Base-by-base conservation (phyloP, 2,797 vertebrate species). In the Anguilla anguilla region DNA sequence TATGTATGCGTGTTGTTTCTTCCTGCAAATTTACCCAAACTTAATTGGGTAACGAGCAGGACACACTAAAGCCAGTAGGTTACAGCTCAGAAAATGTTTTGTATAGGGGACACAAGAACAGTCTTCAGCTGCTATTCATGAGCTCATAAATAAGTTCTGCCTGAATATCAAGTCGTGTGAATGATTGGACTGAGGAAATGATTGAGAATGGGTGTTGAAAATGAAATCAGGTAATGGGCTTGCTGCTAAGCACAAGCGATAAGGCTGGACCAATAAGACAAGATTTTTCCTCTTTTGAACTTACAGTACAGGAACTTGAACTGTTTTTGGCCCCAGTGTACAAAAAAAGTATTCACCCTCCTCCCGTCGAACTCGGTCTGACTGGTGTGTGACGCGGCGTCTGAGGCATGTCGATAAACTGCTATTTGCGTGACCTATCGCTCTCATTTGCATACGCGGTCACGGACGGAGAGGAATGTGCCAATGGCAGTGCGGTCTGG, bases 341-440 rank as follows among this genome's bases (percentile, higher is more conserved):
- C 61, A 31, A 69, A 43, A 28, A 87, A 1, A 19, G 49, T 3
- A 64, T 53, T 87, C 25, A 46, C n/a, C 57, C 17, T 28, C 55
- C 77, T 83, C 53, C 11, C 11, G 61, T 11, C 43, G 59, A 77
- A 25, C 59, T 35, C 17, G 28, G 74, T 59, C 69, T n/a, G 57
- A 43, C 61, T 9, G 39, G 51, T 15, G 87, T 53, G 55, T 85
- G 83, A 84, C 86, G 83, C 86, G 9, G 57, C 84, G 88, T 69
- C 6, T 91, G 72, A 35, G 84, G 79, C 81, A 69, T 31, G 67
- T 77, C 61, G 28, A 53, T 83, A 85, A 59, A n/a, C 39, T 10
- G 25, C 22, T 72, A 86, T 88, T 64, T 57, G 61, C 77, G 43
- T 59, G 61, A 55, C 55, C 25, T 57, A 9, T 87, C 46, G 69